These are phyloP conservation scores for Amblyornis subalaris DNA, from an alignment of 2,113 vertebrate species.

Conservation along the genomic window DNA sequence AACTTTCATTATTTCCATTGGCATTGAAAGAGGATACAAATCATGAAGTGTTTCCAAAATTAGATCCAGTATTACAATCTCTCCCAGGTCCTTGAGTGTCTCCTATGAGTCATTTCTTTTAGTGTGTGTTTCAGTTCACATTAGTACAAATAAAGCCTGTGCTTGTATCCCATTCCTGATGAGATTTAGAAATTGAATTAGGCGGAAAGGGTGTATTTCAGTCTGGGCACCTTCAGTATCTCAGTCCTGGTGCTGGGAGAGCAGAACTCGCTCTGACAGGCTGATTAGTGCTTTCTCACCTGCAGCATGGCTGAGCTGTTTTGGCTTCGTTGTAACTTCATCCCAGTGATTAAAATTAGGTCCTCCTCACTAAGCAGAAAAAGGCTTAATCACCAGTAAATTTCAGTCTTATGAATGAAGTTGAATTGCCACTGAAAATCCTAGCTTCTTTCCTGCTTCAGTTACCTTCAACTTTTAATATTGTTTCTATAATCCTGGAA, in stretches of 20 bases:
- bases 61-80: background rate
- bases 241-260: background rate
- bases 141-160: background rate
- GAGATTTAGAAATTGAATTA: background rate
- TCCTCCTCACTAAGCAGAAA: background rate
- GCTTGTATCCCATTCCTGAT: background rate
- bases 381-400: background rate
- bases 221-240: background rate
- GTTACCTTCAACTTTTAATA: background rate
- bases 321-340: background rate
- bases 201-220: background rate
- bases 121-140: fast-evolving
- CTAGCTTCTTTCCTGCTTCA: background rate
- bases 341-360: background rate
- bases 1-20: background rate
- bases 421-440: background rate
- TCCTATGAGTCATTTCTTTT: background rate
- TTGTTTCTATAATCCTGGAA: background rate
- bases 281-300: background rate
- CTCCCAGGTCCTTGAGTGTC: background rate
- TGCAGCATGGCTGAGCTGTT: background rate
- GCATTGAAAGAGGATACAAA: conserved; percentile 5
- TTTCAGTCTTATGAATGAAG: background rate
- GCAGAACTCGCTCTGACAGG: background rate
- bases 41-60: conserved; percentile 18